Base-by-base conservation (phyloP, 2,113 vertebrate genomes). In the Rhineura floridana region DNA sequence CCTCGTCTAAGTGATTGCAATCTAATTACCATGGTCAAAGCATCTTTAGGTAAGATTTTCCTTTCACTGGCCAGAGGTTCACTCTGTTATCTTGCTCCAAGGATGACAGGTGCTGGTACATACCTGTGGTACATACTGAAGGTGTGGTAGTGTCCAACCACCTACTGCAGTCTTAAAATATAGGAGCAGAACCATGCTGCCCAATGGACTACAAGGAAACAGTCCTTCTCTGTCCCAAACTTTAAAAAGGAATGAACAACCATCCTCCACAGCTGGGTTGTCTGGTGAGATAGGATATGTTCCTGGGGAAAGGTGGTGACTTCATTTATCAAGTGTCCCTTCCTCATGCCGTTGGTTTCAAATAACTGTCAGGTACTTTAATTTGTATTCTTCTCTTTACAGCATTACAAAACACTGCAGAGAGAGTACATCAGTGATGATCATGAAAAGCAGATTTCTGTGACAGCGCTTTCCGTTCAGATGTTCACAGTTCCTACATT, bases 401-500 rank as follows among this genome's bases (percentile, higher is more conserved):
- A 99, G 99, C 96, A 98, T 91, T 99, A 99, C 93, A 98, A 98
- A 91, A 95, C 97, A 88, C 95, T 99, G 76, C 99, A 99, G 91
- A 98, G 98, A 87, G 98, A 99, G 50, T 99, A 98, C 84, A 98
- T 99, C 92, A 97, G 89, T 84, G 98, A 99, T 94, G 98, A 99
- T 91, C 98, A 99, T 83, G 98, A 99, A 73, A 97, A 98, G 93
- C 98, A 97, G 92, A 97, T 99, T 86, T 99, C 98, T 13, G 95
- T 99, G 92, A 99, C 98, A 46, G 98, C 98, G 2, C 96, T 99
- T 78, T 99, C 99, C 3, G 99, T 99, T 93, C 99, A 99, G 94
- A 98, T 99, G 95, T 99, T 99, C 94, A 99, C 99, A 55, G 99
- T 99, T 30, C 98, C 98, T 67, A 99, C 99, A 86, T 91, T 99